Conservation (phyloP, 2,888 invertebrate genomes). For the Mesorhabditis belari region DNA sequence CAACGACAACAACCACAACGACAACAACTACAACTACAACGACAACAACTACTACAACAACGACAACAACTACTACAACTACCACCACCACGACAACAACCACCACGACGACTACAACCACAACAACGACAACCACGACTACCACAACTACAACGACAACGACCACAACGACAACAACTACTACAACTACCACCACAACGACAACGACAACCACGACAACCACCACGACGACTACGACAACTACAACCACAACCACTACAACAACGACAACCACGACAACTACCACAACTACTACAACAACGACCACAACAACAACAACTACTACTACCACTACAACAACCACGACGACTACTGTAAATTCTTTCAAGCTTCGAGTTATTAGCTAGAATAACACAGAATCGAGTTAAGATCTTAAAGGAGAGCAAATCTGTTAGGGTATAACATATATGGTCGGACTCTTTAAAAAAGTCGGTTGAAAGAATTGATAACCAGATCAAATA, state of each 20-base stretch:
- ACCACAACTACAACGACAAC: not conserved
- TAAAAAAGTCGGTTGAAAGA: too few relatives aligned
- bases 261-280: not conserved
- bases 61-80: not conserved
- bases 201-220: not conserved
- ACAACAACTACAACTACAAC: not conserved
- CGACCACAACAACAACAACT: not conserved
- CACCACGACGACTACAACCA: not conserved
- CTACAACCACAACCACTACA: not conserved
- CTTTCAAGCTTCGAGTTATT: too few relatives aligned
- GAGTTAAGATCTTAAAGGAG: too few relatives aligned
- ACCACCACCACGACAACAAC: not conserved
- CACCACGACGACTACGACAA: not conserved
- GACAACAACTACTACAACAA: not conserved
- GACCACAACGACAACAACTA: not conserved
- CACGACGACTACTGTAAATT: not conserved
- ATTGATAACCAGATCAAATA: too few relatives aligned
- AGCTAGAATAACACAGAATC: too few relatives aligned
- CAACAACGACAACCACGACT: not conserved
- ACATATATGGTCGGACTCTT: too few relatives aligned
- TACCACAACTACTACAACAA: not conserved
- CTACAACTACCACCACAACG: not conserved
- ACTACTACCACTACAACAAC: slow-evolving; percentile 1
- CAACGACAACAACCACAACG: not conserved
- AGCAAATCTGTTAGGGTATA: too few relatives aligned